Conservation (phyloP, 2,797 vertebrate genomes). For the Chloroceryle amazona region DNA sequence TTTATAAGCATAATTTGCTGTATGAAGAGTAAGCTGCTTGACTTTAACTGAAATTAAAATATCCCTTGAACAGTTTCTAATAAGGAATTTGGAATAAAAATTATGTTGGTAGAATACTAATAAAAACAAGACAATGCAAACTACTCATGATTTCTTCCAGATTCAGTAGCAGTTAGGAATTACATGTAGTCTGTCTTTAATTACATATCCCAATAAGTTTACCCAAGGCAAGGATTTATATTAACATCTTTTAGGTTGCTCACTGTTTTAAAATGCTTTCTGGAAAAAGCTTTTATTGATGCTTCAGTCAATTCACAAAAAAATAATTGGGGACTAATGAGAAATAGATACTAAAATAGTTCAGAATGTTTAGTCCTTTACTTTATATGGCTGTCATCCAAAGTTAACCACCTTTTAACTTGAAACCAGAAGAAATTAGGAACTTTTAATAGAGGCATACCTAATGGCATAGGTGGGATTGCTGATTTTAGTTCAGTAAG, state of each 20-base stretch:
- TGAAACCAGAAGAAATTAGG: background rate
- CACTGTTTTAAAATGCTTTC: background rate
- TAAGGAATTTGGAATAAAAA: background rate
- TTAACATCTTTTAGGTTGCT: background rate
- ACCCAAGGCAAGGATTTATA: background rate
- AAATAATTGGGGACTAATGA: background rate
- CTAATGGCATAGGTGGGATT: background rate
- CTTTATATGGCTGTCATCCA: background rate
- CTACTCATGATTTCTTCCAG: background rate
- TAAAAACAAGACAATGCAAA: background rate
- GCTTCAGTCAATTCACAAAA: background rate
- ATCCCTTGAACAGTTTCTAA: background rate
- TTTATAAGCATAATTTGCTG: background rate
- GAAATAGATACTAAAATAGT: background rate
- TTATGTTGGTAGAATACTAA: background rate
- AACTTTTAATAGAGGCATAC: accelerated
- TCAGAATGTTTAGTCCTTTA: background rate
- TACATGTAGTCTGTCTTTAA: background rate
- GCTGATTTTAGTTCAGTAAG: background rate
- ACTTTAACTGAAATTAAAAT: background rate
- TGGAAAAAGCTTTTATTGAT: background rate
- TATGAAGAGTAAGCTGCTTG: background rate
- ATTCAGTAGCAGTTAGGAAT: background rate
- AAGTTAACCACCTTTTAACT: background rate
- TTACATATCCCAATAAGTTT: background rate